Conservation (phyloP, 92 coral and sea anemone species). For the Bergia sp. region DNA sequence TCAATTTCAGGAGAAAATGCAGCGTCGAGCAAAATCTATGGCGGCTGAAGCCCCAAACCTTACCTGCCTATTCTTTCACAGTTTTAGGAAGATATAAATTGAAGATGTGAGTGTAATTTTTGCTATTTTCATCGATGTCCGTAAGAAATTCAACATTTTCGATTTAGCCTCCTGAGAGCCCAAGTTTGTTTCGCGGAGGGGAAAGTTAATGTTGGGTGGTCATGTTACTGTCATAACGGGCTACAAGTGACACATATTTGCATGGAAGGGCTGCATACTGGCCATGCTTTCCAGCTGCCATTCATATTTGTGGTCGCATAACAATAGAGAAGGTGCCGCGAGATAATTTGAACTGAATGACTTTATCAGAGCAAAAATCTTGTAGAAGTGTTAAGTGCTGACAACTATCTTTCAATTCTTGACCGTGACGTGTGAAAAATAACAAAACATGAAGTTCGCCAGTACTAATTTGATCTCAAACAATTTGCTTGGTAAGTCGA, state of each 20-base stretch:
- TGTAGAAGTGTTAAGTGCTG: too few species aligned
- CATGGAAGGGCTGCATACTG: background rate
- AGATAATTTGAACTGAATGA: background rate
- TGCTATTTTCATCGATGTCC: background rate
- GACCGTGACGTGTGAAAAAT: too few species aligned
- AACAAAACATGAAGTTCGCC: too few species aligned
- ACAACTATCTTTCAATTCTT: too few species aligned
- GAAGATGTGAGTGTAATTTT: slow-evolving; percentile 1
- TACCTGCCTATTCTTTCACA: slow-evolving; percentile 8
- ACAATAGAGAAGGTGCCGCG: background rate
- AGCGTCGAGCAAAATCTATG: slow-evolving; percentile 11
- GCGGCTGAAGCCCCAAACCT: slow-evolving; percentile 11
- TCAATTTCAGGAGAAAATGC: background rate
- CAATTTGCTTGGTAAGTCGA: too few species aligned
- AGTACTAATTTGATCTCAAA: too few species aligned
- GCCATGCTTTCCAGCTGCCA: background rate
- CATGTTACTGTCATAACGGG: background rate
- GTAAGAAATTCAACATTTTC: slow-evolving; percentile 2
- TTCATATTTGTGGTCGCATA: background rate
- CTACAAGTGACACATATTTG: background rate
- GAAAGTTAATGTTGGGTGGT: too few species aligned
- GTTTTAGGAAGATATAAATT: slow-evolving; percentile 3
- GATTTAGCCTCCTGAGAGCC: background rate
- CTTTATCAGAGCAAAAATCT: too few species aligned
- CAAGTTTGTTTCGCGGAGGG: too few species aligned